Conservation (phyloP, 2,113 vertebrate genomes). For the Hirundichthys speculiger region DNA sequence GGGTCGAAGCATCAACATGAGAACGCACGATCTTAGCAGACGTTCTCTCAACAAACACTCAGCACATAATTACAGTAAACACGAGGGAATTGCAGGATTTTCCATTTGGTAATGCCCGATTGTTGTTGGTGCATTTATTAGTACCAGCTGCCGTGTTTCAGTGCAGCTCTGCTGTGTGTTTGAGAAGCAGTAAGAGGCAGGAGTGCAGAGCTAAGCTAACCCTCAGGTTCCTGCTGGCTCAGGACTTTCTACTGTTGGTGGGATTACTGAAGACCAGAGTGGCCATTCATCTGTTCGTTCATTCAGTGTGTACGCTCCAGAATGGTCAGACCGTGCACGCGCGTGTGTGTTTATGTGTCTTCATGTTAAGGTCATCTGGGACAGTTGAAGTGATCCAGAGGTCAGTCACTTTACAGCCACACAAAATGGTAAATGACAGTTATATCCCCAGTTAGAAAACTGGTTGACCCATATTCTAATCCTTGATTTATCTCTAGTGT, state of each 20-base stretch:
- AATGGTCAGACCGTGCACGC: slow-evolving; percentile 36
- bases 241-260: slow-evolving; percentile 65
- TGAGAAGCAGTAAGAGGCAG: slow-evolving; percentile 12
- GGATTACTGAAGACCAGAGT: slow-evolving; percentile 62
- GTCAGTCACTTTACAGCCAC: slow-evolving; percentile 6
- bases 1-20: too few relatives aligned
- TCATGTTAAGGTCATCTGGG: slow-evolving; percentile 44
- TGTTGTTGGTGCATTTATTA: slow-evolving; percentile 20
- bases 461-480: too few relatives aligned
- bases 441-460: too few relatives aligned
- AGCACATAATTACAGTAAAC: not conserved
- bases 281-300: slow-evolving; percentile 44
- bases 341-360: not conserved
- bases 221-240: slow-evolving; percentile 63
- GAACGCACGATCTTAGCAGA: too few relatives aligned
- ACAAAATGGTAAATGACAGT: not conserved
- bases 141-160: slow-evolving; percentile 1
- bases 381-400: slow-evolving; percentile 29
- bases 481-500: too few relatives aligned
- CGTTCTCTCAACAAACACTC: not conserved
- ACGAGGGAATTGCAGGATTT: not conserved
- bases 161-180: not conserved
- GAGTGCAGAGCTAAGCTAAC: slow-evolving; percentile 40
- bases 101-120: not conserved
- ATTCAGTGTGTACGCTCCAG: slow-evolving; percentile 44